Base-by-base conservation (phyloP, 2,113 vertebrate species). In the Colistium nudipinnis region DNA sequence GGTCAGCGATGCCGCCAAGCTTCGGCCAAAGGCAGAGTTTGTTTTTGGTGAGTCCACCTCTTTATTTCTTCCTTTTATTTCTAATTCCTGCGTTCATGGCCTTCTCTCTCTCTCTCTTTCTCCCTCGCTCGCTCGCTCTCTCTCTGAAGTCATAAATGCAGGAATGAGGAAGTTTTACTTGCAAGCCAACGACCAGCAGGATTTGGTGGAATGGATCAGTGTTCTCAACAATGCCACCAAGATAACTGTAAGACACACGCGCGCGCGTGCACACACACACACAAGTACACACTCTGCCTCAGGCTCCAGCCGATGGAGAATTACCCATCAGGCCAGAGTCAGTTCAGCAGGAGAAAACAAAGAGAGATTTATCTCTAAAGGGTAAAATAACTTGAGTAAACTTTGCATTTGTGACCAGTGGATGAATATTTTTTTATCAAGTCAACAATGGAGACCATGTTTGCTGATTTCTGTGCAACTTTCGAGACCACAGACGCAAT, bases 171-270 rank as follows among this genome's bases (percentile, higher is more conserved):
- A 98, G 88, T 96, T 97, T 61, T 99, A 96, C 76, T 92, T 99
- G 54, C 98, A 99, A 90, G 98, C 98, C 79, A 98, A 99, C 79
- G 98, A 99, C 83, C 96, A 99, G 88, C 97, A 99, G 87, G 97
- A 99, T 76, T 88, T 99, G 49, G 95, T 98, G 71, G 97, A 99
- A 72, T 99, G 98, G 97, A 94, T 99, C 49, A 95, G 92, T 51
- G 96, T 95, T 51, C 94, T 99, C 81, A 99, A 98, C 94, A 99
- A 97, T 51, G 98, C 98, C 86, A 99, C 95, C 88, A 99, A 99
- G 92, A 99, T 99, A 70, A 99, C 97, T 77, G 98, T 99, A 91
- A 96, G 97, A 91, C 13, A 0, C 39, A 4, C 30, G 13, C 66
- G 17, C 38, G 17, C 38, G 14, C 38, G 17, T 16, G 6, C 57